These are phyloP conservation scores for Blomia tropicalis DNA, from an alignment of 2,888 invertebrate species.

Conservation along the genomic window DNA sequence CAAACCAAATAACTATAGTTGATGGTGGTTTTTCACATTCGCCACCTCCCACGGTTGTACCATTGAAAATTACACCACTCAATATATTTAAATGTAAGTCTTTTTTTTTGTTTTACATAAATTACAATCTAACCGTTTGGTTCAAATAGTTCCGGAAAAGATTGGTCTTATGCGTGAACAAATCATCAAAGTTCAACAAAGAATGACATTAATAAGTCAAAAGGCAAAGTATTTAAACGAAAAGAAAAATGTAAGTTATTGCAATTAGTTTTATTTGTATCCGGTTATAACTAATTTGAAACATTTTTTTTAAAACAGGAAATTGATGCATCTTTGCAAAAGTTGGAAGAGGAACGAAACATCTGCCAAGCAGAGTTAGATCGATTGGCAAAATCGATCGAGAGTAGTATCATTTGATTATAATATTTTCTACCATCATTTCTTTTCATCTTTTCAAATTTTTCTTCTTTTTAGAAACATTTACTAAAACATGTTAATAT, in stretches of 20 bases:
- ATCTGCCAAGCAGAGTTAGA: background rate
- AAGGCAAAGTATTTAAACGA: background rate
- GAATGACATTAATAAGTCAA: background rate
- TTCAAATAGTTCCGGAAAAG: slow-evolving; percentile 4
- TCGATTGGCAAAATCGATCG: background rate
- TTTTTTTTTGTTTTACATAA: background rate
- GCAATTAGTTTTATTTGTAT: background rate
- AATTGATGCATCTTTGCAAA: background rate
- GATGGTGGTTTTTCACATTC: too few relatives aligned
- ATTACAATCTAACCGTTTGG: background rate
- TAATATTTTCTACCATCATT: too few relatives aligned
- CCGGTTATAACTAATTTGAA: background rate
- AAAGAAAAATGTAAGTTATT: slow-evolving; percentile 9
- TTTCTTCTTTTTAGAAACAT: too few relatives aligned
- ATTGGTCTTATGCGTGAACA: background rate
- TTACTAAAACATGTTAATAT: too few relatives aligned
- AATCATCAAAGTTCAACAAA: background rate
- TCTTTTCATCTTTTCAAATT: too few relatives aligned
- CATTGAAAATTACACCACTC: too few relatives aligned
- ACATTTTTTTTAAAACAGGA: slow-evolving; percentile 3
- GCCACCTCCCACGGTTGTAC: too few relatives aligned
- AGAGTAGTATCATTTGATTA: slow-evolving; percentile 9
- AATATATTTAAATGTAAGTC: slow-evolving; percentile 3
- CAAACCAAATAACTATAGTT: background rate
- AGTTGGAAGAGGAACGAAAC: background rate